Conservation (phyloP, 1,140 invertebrate species). For the Drosophila prosaltans region DNA sequence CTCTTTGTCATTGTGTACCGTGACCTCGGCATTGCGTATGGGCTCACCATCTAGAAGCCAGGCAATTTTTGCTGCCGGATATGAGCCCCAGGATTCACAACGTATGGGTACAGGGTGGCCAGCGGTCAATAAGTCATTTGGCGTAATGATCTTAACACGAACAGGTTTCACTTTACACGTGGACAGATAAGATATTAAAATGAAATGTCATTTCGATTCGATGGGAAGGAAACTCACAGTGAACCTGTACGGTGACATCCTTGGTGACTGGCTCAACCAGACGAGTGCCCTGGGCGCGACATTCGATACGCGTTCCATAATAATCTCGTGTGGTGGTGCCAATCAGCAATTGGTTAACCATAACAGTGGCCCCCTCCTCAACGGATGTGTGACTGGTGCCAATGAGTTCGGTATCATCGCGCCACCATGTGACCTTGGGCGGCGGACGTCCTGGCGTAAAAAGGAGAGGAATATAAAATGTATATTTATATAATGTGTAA, state of each 20-base stretch:
- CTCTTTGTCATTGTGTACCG: slow-evolving; percentile 80
- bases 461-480: neutral
- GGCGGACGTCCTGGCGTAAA: slow-evolving; percentile 86
- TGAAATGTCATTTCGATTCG: neutral
- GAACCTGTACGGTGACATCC: slow-evolving; percentile 87
- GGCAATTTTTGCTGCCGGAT: slow-evolving; percentile 88
- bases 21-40: slow-evolving; percentile 84
- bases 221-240: slow-evolving; percentile 85
- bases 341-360: slow-evolving; percentile 88
- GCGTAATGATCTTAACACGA: slow-evolving; percentile 87
- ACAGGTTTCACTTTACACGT: slow-evolving; percentile 87
- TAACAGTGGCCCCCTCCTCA: slow-evolving; percentile 84
- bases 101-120: slow-evolving; percentile 86
- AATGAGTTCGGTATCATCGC: slow-evolving; percentile 88
- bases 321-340: slow-evolving; percentile 86
- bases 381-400: slow-evolving; percentile 86
- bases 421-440: slow-evolving; percentile 92
- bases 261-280: slow-evolving; percentile 84
- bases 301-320: slow-evolving; percentile 87
- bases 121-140: slow-evolving; percentile 86
- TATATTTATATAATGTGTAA: neutral
- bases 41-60: slow-evolving; percentile 88
- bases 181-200: neutral
- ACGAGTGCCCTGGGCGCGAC: slow-evolving; percentile 88
- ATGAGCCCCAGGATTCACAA: slow-evolving; percentile 89